Conservation (phyloP, 2,113 vertebrate genomes). For the Gymnogyps californianus region DNA sequence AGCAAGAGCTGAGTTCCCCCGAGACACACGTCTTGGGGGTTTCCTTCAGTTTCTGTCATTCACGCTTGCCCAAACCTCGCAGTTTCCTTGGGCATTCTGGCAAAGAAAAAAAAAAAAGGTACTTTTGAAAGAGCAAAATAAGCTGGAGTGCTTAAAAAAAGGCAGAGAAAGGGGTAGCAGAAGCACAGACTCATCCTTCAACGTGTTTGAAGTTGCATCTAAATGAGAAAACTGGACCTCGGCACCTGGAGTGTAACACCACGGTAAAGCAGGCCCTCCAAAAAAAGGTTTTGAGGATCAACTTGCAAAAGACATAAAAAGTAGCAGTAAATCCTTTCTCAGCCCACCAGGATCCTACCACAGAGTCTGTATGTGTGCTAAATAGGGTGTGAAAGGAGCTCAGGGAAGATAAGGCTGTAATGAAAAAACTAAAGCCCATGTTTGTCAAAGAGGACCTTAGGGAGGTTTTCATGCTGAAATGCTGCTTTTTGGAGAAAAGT, state of each 20-base stretch:
- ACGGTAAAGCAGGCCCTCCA: neutral
- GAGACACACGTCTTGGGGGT: rapidly evolving
- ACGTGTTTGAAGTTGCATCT: neutral
- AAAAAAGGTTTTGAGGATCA: neutral
- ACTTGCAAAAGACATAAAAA: neutral
- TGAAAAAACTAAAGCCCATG: rapidly evolving
- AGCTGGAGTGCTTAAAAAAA: neutral
- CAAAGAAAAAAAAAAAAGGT: neutral
- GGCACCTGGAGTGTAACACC: too few relatives aligned
- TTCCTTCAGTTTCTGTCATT: neutral
- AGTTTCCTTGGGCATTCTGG: neutral
- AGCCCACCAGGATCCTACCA: neutral
- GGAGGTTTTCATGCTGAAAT: neutral
- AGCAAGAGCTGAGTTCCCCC: rapidly evolving
- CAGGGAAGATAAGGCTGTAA: neutral
- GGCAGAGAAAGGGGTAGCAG: too few relatives aligned
- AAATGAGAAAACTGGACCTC: too few relatives aligned
- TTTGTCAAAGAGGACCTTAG: neutral
- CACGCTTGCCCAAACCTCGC: neutral
- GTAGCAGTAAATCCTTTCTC: neutral
- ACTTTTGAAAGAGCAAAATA: neutral
- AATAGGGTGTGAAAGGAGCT: neutral
- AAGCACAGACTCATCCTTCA: neutral
- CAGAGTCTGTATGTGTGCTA: rapidly evolving
- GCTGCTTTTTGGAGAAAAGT: neutral